Evolutionary conservation across 1,140 invertebrate genomes (phyloP).

Genomic region (Panagrolaimus sp.): DNA sequence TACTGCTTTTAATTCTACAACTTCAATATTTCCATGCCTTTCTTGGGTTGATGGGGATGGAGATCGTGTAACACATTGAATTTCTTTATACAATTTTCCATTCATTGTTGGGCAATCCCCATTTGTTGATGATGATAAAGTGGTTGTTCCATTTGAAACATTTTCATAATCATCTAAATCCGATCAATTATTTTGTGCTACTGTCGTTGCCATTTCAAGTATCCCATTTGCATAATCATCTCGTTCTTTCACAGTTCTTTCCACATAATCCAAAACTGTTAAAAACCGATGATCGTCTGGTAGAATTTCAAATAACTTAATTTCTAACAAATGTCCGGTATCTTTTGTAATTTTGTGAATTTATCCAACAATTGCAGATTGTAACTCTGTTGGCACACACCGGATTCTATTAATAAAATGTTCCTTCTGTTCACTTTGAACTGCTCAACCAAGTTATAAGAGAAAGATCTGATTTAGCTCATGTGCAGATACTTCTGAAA

Average conservation of each 20-base stretch:
- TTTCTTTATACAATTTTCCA: not conserved
- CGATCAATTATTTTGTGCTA: too few species aligned
- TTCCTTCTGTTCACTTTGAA: too few species aligned
- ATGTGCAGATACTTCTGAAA: too few species aligned
- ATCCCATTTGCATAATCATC: slow-evolving; percentile 35
- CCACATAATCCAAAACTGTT: slow-evolving; percentile 29
- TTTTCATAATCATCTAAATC: too few species aligned
- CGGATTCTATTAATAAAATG: too few species aligned
- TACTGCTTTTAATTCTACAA: too few species aligned
- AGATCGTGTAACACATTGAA: slow-evolving; percentile 21
- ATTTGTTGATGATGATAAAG: not conserved
- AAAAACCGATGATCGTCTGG: slow-evolving; percentile 28
- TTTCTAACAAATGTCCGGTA: too few species aligned
- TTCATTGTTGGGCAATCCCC: slow-evolving; percentile 17
- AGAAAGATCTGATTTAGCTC: too few species aligned
- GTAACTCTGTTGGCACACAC: slow-evolving; percentile 24
- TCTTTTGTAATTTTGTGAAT: slow-evolving; percentile 31
- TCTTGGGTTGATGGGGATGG: slow-evolving; percentile 27
- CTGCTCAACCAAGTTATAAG: too few species aligned
- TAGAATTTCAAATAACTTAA: too few species aligned
- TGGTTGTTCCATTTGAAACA: too few species aligned
- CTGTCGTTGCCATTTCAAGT: slow-evolving; percentile 39
- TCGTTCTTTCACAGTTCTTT: slow-evolving; percentile 31
- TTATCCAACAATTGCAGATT: slow-evolving; percentile 29
- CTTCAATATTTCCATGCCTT: not conserved